Percentiles rank a stretch among this genome's conserved stretches.
phyloP scores from a whole-genome alignment of 2,113 vertebrate genomes.

The Gopherus flavomarginatus region DNA sequence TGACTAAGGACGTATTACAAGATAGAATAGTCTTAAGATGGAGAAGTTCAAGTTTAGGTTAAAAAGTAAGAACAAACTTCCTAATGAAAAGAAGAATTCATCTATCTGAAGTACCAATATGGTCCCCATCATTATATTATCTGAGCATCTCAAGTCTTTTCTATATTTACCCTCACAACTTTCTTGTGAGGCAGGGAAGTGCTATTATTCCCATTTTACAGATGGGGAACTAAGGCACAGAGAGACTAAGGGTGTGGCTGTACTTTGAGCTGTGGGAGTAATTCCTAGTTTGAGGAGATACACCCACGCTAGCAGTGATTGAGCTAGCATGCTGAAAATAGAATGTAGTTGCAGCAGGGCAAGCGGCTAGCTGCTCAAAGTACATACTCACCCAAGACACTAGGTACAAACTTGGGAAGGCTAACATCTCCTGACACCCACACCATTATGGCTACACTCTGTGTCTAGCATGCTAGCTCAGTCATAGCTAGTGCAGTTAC shows the following conservation, averaged over 20 bases:
- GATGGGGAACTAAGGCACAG: not conserved
- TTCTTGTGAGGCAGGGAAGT: not conserved
- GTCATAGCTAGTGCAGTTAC: not conserved
- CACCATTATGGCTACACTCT: too few species aligned
- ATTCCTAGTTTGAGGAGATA: too few species aligned
- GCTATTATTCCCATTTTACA: too few species aligned
- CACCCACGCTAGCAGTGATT: too few species aligned
- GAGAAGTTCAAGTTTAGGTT: not conserved
- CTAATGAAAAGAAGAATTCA: not conserved
- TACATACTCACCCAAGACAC: too few species aligned
- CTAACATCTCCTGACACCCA: too few species aligned
- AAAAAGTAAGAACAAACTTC: not conserved
- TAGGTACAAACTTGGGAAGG: too few species aligned
- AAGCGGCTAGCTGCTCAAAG: too few species aligned
- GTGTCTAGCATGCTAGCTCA: not conserved
- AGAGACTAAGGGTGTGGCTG: not conserved
- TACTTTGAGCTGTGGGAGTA: too few species aligned
- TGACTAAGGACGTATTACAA: not conserved
- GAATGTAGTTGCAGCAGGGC: too few species aligned
- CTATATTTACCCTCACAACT: not conserved
- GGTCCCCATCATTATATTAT: too few species aligned
- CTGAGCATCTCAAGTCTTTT: not conserved
- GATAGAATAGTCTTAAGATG: not conserved
- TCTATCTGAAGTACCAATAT: not conserved
- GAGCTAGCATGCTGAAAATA: too few species aligned